Evolutionary conservation across 2,113 vertebrate genomes (phyloP).

Genomic region (Phocoena phocoena): DNA sequence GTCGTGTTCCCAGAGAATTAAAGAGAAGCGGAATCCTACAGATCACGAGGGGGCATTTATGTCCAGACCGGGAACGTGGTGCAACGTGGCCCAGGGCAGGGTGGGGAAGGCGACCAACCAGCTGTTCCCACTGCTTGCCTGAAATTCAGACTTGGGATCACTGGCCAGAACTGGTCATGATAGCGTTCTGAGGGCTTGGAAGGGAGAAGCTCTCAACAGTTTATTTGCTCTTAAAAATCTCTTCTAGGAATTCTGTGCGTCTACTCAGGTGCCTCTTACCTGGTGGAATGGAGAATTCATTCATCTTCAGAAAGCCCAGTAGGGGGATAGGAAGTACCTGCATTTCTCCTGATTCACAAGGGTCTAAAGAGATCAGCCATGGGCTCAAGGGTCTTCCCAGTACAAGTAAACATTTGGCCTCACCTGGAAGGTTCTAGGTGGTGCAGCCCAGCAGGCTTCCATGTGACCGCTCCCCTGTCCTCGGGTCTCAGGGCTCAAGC

Average conservation of each 20-base stretch:
- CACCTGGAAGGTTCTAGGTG: rapidly evolving
- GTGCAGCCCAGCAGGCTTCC: neutral
- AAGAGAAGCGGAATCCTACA: neutral
- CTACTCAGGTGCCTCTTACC: neutral
- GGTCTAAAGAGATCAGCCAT: neutral
- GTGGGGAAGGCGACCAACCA: neutral
- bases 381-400: neutral
- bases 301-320: neutral
- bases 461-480: neutral
- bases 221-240: neutral
- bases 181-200: rapidly evolving
- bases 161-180: neutral
- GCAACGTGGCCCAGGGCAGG: rapidly evolving
- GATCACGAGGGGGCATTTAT: neutral
- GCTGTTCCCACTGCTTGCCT: neutral
- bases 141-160: neutral
- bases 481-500: neutral
- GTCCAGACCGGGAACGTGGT: neutral
- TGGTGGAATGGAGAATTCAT: neutral
- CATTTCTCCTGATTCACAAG: neutral
- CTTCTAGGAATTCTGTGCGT: neutral
- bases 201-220: neutral
- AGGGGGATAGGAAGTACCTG: neutral
- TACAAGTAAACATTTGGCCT: neutral
- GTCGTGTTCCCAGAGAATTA: neutral